phyloP scores from a whole-genome alignment of 2,113 vertebrate species.

The Heterocephalus glaber region DNA sequence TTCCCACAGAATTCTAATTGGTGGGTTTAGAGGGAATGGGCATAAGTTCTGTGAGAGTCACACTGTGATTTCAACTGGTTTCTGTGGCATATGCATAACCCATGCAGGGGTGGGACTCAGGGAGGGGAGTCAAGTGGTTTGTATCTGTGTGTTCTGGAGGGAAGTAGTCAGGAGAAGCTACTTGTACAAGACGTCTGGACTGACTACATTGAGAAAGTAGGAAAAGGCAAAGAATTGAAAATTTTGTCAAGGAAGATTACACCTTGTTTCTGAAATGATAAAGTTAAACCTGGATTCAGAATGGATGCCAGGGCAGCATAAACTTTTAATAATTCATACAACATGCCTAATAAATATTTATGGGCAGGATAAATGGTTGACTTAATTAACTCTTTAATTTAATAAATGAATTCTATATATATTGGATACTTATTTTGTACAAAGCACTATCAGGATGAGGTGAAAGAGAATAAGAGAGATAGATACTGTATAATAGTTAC shows the following conservation, averaged over 20 bases:
- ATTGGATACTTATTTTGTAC: neutral
- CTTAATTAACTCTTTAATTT: slow-evolving; percentile 14
- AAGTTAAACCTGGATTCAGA: slow-evolving; percentile 1
- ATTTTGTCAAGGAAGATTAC: neutral
- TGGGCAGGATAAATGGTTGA: neutral
- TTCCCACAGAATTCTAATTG: neutral
- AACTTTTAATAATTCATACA: neutral
- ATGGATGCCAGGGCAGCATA: neutral
- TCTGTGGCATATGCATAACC: too few species aligned
- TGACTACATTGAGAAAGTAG: neutral
- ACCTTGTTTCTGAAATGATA: neutral
- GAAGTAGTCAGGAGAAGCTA: neutral
- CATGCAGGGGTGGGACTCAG: neutral
- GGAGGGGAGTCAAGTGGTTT: neutral
- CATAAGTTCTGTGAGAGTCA: neutral
- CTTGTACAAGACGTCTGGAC: neutral
- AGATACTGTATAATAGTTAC: neutral
- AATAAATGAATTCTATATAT: neutral
- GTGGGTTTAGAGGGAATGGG: neutral
- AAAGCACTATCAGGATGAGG: neutral
- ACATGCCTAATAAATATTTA: neutral
- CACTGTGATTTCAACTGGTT: neutral
- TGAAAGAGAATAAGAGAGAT: neutral
- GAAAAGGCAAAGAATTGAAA: neutral
- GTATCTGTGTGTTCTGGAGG: neutral